These are phyloP conservation scores for Uloborus plumipes DNA, from an alignment of 2,888 invertebrate genomes.

Conservation along the genomic window DNA sequence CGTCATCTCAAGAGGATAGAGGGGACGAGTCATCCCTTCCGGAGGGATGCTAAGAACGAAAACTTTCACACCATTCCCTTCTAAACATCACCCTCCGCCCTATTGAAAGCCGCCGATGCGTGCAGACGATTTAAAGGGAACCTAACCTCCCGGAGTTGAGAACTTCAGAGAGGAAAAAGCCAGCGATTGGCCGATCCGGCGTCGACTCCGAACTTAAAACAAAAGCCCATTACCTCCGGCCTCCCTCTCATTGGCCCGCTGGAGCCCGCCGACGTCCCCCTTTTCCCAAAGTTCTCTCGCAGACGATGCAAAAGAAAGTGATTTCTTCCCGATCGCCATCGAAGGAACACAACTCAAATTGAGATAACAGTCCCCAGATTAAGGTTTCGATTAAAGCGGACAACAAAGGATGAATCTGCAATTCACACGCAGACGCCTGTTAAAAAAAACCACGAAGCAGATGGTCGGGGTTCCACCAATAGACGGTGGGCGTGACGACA, in stretches of 20 bases:
- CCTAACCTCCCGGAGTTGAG: no score
- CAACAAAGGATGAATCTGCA: no score
- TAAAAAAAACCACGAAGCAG: conserved; percentile 19
- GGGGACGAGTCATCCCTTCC: no score
- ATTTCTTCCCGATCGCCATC: background rate
- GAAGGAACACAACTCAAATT: conserved; percentile 2
- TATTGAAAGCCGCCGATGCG: conserved; percentile 21
- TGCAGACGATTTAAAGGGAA: background rate
- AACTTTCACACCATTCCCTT: no score
- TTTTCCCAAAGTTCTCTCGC: background rate
- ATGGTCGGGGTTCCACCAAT: conserved; percentile 49
- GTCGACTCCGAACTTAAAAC: conserved; percentile 61
- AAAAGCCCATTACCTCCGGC: conserved; percentile 51
- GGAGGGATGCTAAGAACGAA: no score
- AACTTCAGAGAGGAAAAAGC: background rate
- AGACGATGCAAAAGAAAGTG: background rate
- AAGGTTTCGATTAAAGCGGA: background rate
- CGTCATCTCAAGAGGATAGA: no score
- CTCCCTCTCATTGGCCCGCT: conserved; percentile 30
- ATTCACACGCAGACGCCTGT: no score
- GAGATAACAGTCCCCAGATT: conserved; percentile 16
- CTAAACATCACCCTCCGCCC: background rate
- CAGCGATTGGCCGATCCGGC: conserved; percentile 28
- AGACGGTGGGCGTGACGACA: conserved; percentile 40
- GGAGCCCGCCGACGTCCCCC: background rate